Evolutionary conservation across 1,140 invertebrate species (phyloP).

Genomic region (Ceratina australensis): DNA sequence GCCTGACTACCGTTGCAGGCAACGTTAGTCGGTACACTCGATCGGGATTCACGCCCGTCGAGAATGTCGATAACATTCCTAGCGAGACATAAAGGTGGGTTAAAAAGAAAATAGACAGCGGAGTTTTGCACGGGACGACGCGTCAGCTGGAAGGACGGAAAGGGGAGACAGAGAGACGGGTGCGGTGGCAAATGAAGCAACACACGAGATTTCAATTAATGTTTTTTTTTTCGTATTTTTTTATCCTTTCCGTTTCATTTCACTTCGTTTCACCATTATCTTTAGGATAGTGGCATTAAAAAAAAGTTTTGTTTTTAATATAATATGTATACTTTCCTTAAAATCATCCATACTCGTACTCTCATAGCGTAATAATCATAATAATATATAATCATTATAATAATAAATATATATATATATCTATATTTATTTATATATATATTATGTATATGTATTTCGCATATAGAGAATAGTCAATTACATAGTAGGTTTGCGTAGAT

Average conservation of each 20-base stretch:
- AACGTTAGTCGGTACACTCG: neutral
- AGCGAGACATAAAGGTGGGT: neutral
- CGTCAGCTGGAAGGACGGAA: neutral
- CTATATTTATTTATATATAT: conserved; percentile 69
- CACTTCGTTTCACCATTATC: conserved; percentile 77
- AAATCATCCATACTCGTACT: conserved; percentile 78
- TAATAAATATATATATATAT: conserved; percentile 70
- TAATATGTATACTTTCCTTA: conserved; percentile 80
- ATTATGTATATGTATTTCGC: conserved; percentile 67
- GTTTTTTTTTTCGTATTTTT: conserved; percentile 12
- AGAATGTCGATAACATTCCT: conserved; percentile 1
- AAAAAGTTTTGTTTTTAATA: conserved; percentile 78
- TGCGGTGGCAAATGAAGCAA: conserved; percentile 23
- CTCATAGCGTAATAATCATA: conserved; percentile 77
- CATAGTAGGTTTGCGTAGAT: conserved; percentile 74
- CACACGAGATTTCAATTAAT: conserved; percentile 3
- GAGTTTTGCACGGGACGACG: neutral
- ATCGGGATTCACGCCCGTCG: conserved; percentile 5
- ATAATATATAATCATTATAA: conserved; percentile 72
- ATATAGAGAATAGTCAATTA: conserved; percentile 74
- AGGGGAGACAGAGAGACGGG: too few relatives aligned
- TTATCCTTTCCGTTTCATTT: conserved; percentile 61
- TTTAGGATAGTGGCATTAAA: conserved; percentile 77
- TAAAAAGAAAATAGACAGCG: neutral
- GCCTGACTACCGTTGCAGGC: too few relatives aligned